These are phyloP conservation scores for Invenusta paracnida DNA, from an alignment of 2,888 invertebrate species.

Conservation along the genomic window DNA sequence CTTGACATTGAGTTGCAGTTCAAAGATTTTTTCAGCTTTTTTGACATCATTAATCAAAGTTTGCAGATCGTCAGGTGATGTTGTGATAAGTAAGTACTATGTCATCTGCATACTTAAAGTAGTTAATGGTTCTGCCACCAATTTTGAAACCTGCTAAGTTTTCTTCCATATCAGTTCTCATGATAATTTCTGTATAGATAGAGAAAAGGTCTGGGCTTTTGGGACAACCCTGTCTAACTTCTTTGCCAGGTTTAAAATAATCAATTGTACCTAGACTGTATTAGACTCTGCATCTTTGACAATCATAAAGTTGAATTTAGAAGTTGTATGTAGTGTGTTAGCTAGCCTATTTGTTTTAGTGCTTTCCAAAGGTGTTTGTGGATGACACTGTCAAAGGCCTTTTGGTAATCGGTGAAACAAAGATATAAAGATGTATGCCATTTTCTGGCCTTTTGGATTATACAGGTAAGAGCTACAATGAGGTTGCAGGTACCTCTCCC, in stretches of 20 bases:
- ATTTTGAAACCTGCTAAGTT: background rate
- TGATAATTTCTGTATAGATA: slow-evolving; percentile 13
- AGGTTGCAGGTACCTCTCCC: background rate
- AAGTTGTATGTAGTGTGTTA: background rate
- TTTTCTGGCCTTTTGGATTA: background rate
- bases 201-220: background rate
- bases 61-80: background rate
- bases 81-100: background rate
- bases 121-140: background rate
- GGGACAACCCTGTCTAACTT: slow-evolving; percentile 31
- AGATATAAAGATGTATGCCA: background rate
- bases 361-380: background rate
- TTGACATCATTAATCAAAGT: background rate
- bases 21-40: background rate
- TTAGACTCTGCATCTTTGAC: background rate
- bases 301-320: background rate
- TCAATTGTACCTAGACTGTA: background rate
- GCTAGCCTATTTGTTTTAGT: background rate
- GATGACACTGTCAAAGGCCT: background rate
- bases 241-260: background rate
- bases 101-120: slow-evolving; percentile 5
- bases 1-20: background rate
- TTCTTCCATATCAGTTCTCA: background rate
- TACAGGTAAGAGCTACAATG: background rate
- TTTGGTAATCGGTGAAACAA: background rate